These are phyloP conservation scores for Pardalotus punctatus DNA, from an alignment of 2,113 vertebrate genomes.

Conservation along the genomic window DNA sequence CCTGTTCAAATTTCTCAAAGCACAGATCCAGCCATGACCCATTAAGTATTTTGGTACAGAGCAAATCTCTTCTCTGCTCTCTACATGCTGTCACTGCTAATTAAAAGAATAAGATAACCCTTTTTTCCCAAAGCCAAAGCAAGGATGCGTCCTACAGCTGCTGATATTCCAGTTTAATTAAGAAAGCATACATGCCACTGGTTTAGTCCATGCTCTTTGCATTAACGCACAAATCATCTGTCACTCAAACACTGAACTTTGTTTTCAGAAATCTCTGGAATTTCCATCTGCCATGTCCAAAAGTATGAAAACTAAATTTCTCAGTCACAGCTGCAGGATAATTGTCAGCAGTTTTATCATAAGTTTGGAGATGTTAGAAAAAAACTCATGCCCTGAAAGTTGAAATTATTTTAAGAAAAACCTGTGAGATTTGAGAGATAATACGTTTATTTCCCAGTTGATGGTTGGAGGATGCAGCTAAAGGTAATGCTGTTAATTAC, in stretches of 20 bases:
- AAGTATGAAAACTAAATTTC: neutral
- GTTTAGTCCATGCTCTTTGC: neutral
- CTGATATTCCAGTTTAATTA: neutral
- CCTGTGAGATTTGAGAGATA: neutral
- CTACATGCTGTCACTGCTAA: neutral
- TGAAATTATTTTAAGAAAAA: neutral
- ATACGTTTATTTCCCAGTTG: neutral
- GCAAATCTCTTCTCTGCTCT: neutral
- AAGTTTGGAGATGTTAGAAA: neutral
- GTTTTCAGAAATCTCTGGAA: neutral
- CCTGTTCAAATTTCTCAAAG: neutral
- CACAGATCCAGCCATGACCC: accelerated
- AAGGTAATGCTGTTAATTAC: neutral
- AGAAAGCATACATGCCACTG: neutral
- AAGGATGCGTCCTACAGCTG: neutral
- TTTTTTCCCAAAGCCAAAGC: neutral
- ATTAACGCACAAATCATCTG: neutral
- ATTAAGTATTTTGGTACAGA: neutral
- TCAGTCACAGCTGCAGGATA: neutral
- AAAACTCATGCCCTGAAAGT: neutral
- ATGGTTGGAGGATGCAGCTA: neutral
- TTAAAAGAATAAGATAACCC: neutral
- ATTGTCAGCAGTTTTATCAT: neutral
- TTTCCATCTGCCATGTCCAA: neutral
- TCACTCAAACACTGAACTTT: neutral